phyloP scores from a whole-genome alignment of 2,113 vertebrate species.

The Microtus ochrogaster region DNA sequence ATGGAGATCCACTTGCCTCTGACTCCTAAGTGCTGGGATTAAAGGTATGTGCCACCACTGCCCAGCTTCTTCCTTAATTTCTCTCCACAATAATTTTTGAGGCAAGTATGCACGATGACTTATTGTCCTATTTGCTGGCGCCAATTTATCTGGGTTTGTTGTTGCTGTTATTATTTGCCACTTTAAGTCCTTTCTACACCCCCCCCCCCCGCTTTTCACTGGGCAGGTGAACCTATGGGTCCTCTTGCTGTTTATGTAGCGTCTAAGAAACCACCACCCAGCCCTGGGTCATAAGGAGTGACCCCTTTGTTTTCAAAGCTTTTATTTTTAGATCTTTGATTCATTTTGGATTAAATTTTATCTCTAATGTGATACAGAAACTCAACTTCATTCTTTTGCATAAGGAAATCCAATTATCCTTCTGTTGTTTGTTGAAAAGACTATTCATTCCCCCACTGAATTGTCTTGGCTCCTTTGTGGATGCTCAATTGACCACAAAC shows the following conservation, averaged over 20 bases:
- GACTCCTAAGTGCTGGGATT: neutral
- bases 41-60: neutral
- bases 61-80: neutral
- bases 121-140: neutral
- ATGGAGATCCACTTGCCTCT: neutral
- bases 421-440: neutral
- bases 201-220: neutral
- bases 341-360: neutral
- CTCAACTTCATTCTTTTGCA: neutral
- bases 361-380: neutral
- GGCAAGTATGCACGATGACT: neutral
- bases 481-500: neutral
- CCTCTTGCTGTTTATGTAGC: neutral
- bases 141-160: neutral
- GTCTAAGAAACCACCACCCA: neutral
- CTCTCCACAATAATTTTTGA: neutral
- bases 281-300: neutral
- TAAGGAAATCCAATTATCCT: neutral
- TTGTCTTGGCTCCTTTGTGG: neutral
- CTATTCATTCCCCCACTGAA: neutral
- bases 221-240: neutral
- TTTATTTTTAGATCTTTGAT: neutral
- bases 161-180: neutral
- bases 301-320: neutral
- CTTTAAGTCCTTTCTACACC: neutral